These are phyloP conservation scores for Temnothorax unifasciatus DNA, from an alignment of 2,888 invertebrate genomes.

Conservation along the genomic window DNA sequence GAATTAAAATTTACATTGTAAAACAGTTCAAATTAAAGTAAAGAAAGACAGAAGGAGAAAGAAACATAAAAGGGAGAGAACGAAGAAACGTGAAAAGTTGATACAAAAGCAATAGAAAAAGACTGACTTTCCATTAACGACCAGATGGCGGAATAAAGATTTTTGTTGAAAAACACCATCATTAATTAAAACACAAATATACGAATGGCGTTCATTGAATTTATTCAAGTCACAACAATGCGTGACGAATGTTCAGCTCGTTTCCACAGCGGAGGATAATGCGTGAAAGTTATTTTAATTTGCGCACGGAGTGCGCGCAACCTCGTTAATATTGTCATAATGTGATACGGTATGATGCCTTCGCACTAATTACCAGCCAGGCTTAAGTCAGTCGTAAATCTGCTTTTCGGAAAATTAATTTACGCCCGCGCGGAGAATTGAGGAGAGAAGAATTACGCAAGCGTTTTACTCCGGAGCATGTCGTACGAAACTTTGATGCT, in stretches of 20 bases:
- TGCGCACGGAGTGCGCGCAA: neutral
- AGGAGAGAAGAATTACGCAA: neutral
- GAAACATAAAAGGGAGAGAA: neutral
- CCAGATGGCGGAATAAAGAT: neutral
- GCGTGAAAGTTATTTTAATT: conserved; percentile 34
- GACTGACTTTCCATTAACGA: neutral
- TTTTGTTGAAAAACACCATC: neutral
- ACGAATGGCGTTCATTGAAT: neutral
- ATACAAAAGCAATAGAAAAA: neutral
- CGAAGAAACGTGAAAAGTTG: neutral
- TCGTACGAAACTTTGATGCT: neutral
- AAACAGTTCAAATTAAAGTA: neutral
- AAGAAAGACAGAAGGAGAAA: neutral
- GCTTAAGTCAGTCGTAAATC: conserved; percentile 64
- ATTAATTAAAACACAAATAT: conserved; percentile 24
- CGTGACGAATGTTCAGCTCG: conserved; percentile 5
- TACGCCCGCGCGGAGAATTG: neutral
- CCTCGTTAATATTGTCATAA: conserved; percentile 32
- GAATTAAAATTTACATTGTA: neutral
- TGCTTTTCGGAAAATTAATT: conserved; percentile 65
- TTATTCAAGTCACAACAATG: neutral
- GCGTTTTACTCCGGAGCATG: neutral
- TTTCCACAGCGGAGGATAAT: neutral
- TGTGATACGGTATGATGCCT: conserved; percentile 27
- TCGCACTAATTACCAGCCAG: conserved; percentile 55